Conservation (phyloP, 2,113 vertebrate genomes). For the Triplophysa rosa region DNA sequence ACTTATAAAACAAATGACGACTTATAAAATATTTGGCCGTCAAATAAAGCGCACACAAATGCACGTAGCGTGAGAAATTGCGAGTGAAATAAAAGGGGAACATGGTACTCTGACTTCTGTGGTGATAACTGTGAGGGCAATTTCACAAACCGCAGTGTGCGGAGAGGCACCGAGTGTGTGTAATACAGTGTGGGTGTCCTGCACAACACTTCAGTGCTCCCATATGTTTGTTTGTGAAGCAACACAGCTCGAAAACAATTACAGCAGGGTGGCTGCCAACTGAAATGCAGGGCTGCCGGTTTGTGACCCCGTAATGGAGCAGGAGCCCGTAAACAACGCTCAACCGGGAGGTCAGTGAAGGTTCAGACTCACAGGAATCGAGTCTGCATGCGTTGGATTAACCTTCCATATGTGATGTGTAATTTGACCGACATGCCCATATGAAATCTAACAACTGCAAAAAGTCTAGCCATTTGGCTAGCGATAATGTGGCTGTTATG, state of each 20-base stretch:
- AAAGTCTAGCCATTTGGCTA: too few relatives aligned
- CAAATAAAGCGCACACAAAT: too few relatives aligned
- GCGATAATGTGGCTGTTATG: too few relatives aligned
- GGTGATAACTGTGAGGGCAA: not conserved
- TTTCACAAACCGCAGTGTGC: not conserved
- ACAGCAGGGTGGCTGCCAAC: conserved; percentile 43
- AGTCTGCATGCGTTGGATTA: not conserved
- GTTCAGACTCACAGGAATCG: conserved; percentile 6
- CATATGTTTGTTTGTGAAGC: conserved; percentile 42
- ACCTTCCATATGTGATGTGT: not conserved
- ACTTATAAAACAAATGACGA: too few relatives aligned
- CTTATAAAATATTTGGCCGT: too few relatives aligned
- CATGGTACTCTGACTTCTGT: not conserved
- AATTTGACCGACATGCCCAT: too few relatives aligned
- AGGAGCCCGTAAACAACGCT: conserved; percentile 40
- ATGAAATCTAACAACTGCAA: too few relatives aligned
- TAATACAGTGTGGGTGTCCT: conserved; percentile 38
- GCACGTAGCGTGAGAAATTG: too few relatives aligned
- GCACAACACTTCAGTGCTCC: not conserved
- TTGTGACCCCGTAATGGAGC: conserved; percentile 37
- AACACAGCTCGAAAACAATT: conserved; percentile 51
- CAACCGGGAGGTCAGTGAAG: conserved; percentile 18
- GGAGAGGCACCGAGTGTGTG: not conserved
- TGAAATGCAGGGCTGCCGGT: conserved; percentile 35
- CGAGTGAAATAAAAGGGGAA: not conserved